These are phyloP conservation scores for Lacanobia oleracea DNA, from an alignment of 2,888 invertebrate species.

Conservation along the genomic window DNA sequence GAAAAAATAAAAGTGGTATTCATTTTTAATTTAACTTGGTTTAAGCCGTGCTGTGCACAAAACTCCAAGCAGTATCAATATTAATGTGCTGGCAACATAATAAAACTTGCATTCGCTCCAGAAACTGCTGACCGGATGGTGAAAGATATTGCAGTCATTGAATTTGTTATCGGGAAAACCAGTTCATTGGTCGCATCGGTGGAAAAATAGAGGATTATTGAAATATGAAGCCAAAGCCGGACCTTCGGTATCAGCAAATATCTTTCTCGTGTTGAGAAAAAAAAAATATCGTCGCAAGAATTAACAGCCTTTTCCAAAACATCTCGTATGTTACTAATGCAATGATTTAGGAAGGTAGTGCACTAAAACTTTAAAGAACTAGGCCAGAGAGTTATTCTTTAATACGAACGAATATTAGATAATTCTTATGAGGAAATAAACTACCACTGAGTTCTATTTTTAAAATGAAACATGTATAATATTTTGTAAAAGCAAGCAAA, in stretches of 20 bases:
- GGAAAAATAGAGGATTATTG: slow-evolving; percentile 14
- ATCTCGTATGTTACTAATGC: too few species aligned
- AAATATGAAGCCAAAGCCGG: slow-evolving; percentile 9
- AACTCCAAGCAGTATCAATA: slow-evolving; percentile 22
- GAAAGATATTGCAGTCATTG: slow-evolving; percentile 33
- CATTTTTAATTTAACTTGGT: too few species aligned
- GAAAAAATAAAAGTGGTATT: too few species aligned
- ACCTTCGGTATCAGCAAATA: not conserved
- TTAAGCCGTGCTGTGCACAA: not conserved
- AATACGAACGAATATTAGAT: too few species aligned
- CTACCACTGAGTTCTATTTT: too few species aligned
- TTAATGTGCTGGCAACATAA: slow-evolving; percentile 10
- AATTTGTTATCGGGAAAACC: slow-evolving; percentile 33
- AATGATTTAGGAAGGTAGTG: too few species aligned
- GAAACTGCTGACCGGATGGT: slow-evolving; percentile 23
- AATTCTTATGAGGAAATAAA: too few species aligned
- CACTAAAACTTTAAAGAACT: too few species aligned
- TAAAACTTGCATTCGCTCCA: not conserved
- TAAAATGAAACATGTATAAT: too few species aligned
- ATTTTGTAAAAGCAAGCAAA: not conserved
- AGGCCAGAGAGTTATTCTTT: too few species aligned
- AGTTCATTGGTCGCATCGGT: slow-evolving; percentile 29
- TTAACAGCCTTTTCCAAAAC: not conserved
- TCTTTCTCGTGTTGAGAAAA: not conserved
- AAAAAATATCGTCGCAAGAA: not conserved